Conservation (phyloP, 2,797 vertebrate species). For the Myripristis jacobus region DNA sequence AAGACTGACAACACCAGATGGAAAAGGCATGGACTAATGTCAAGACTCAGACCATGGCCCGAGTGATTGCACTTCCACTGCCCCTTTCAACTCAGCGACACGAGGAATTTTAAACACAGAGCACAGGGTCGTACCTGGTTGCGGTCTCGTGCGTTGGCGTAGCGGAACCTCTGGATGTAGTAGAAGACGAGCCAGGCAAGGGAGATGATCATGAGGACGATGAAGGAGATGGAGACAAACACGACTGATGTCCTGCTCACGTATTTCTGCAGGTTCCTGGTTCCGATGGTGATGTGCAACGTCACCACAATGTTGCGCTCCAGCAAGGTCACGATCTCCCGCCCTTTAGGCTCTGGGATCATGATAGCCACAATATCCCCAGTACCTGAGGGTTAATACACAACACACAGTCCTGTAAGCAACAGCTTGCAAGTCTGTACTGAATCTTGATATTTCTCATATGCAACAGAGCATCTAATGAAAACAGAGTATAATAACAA, state of each 20-base stretch:
- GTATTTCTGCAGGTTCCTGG: slow-evolving; percentile 98
- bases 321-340: slow-evolving; percentile 91
- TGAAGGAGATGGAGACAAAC: slow-evolving; percentile 99
- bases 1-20: slow-evolving; percentile 27
- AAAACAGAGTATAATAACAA: too few species aligned
- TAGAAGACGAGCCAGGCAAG: slow-evolving; percentile 99
- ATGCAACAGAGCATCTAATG: background rate
- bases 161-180: slow-evolving; percentile 98
- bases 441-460: background rate
- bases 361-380: slow-evolving; percentile 96
- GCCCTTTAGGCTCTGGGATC: slow-evolving; percentile 96
- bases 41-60: slow-evolving; percentile 1
- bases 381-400: slow-evolving; percentile 81
- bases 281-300: slow-evolving; percentile 96
- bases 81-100: background rate
- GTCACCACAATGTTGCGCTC: slow-evolving; percentile 88
- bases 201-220: slow-evolving; percentile 99
- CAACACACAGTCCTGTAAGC: slow-evolving; percentile 4
- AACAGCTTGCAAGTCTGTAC: background rate
- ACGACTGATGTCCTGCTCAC: slow-evolving; percentile 98
- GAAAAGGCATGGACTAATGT: slow-evolving; percentile 17
- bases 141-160: slow-evolving; percentile 96
- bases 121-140: slow-evolving; percentile 89
- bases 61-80: background rate
- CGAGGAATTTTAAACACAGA: background rate